Evolutionary conservation across 2,797 vertebrate species (phyloP).

Genomic region (Poecilia velifera): DNA sequence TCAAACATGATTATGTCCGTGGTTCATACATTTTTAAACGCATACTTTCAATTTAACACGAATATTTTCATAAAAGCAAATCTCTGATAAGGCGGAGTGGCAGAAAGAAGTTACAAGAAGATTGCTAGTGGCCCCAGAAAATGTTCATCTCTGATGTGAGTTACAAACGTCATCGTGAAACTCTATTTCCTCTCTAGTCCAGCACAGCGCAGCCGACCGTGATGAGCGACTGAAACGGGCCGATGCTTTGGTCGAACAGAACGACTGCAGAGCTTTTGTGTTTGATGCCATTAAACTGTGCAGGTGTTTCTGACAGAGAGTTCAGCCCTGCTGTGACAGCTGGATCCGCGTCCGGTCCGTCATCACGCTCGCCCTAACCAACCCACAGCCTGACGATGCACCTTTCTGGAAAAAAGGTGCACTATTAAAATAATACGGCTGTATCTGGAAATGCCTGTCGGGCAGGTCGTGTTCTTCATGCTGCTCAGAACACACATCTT

Average conservation of each 20-base stretch:
- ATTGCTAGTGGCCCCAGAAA: neutral
- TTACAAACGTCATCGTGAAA: neutral
- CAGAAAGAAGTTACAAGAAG: neutral
- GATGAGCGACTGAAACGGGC: neutral
- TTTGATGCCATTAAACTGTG: slow-evolving; percentile 1
- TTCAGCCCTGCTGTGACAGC: neutral
- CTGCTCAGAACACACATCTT: neutral
- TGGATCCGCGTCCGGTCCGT: neutral
- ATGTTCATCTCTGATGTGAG: neutral
- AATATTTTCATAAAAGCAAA: neutral
- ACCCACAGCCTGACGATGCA: neutral
- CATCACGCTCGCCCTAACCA: neutral
- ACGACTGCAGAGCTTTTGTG: neutral
- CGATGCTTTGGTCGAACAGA: neutral
- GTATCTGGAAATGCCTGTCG: neutral
- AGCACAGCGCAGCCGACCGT: neutral
- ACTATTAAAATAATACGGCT: neutral
- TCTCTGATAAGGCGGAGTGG: neutral
- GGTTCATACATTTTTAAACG: neutral
- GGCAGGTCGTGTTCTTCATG: neutral
- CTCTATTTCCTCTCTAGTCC: neutral
- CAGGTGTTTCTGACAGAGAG: slow-evolving; percentile 1
- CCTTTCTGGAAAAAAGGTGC: neutral
- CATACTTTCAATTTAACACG: neutral
- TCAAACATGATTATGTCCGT: neutral